Conservation (phyloP, 2,797 vertebrate genomes). For the Enteromius anoplus region DNA sequence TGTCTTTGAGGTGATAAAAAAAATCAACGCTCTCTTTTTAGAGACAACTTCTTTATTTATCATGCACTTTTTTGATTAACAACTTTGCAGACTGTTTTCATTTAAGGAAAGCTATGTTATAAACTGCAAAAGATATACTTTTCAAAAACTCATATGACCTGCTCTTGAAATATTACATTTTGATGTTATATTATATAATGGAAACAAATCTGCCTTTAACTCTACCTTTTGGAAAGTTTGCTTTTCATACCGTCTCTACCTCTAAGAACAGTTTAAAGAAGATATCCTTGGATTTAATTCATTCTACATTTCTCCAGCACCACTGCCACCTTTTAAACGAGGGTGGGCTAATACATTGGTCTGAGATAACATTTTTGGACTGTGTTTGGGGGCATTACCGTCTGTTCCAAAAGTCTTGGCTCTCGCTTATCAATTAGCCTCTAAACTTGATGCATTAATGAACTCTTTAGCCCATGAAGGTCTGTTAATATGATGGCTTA, state of each 20-base stretch:
- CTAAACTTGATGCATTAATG: conserved; percentile 67
- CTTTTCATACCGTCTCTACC: background rate
- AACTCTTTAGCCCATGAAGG: conserved; percentile 68
- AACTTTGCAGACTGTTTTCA: no score
- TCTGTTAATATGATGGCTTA: conserved; percentile 70
- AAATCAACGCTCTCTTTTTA: no score
- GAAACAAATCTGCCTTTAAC: background rate
- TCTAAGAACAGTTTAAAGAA: background rate
- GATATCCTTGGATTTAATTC: background rate
- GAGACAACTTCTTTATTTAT: no score
- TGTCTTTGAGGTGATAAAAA: no score
- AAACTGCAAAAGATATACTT: no score
- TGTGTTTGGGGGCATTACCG: conserved; percentile 28
- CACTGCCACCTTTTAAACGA: background rate
- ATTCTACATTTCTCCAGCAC: background rate
- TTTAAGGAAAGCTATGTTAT: no score
- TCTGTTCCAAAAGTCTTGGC: conserved; percentile 53
- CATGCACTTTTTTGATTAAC: no score
- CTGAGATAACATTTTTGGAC: background rate
- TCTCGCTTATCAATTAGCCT: conserved; percentile 65
- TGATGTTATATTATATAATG: background rate
- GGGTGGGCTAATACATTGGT: background rate
- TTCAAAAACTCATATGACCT: no score
- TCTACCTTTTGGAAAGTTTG: background rate
- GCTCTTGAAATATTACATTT: no score